These are phyloP conservation scores for Sarcophaga rosellei DNA, from an alignment of 2,888 invertebrate genomes.

Conservation along the genomic window DNA sequence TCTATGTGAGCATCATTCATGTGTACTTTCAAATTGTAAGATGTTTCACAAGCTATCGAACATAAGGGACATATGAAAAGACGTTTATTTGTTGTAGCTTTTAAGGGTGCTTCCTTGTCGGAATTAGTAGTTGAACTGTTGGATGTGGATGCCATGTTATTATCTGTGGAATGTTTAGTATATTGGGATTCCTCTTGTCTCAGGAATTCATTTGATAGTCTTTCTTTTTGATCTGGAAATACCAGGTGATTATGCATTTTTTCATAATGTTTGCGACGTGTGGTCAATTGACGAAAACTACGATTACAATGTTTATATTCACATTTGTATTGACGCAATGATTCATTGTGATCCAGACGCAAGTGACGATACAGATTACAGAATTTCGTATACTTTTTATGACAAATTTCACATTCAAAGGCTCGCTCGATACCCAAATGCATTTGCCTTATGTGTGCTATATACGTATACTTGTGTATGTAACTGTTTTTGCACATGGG, in stretches of 20 bases:
- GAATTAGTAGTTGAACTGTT: not conserved
- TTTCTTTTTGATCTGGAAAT: slow-evolving; percentile 41
- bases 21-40: slow-evolving; percentile 63
- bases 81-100: slow-evolving; percentile 38
- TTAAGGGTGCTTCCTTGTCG: not conserved
- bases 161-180: slow-evolving; percentile 40
- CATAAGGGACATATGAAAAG: slow-evolving; percentile 59
- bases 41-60: slow-evolving; percentile 52
- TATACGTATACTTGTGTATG: slow-evolving; percentile 60
- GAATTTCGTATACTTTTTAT: slow-evolving; percentile 65
- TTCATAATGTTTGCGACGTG: slow-evolving; percentile 64
- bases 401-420: slow-evolving; percentile 66
- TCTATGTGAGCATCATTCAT: slow-evolving; percentile 54
- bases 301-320: slow-evolving; percentile 60
- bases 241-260: slow-evolving; percentile 54
- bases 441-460: slow-evolving; percentile 65
- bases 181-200: slow-evolving; percentile 52
- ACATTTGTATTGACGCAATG: slow-evolving; percentile 62
- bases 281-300: slow-evolving; percentile 63
- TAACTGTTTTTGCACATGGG: slow-evolving; percentile 61
- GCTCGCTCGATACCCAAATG: slow-evolving; percentile 61
- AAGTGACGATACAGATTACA: slow-evolving; percentile 66
- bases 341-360: slow-evolving; percentile 61
- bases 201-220: slow-evolving; percentile 48
- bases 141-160: slow-evolving; percentile 29